Conservation (phyloP, 2,797 vertebrate species). For the Trachops cirrhosus region DNA sequence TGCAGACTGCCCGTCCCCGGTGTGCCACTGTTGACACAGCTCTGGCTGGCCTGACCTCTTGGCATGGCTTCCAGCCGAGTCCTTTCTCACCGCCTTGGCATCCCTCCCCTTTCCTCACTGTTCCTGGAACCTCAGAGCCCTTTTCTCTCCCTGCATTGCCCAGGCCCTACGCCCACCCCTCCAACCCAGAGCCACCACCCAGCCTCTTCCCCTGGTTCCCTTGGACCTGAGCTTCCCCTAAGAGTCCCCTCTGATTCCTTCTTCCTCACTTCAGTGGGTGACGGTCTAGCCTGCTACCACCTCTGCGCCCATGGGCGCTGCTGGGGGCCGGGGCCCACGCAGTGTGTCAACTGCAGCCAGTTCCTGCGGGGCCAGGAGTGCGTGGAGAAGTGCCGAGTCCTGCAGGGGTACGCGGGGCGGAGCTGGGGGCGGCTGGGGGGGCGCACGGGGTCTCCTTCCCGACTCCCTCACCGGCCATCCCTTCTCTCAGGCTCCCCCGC, state of each 20-base stretch:
- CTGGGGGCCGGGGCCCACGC: constrained; percentile 93
- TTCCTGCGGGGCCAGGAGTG: constrained; percentile 92
- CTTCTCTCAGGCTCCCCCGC: constrained; percentile 83
- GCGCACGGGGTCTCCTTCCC: neutral
- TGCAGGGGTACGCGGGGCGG: constrained; percentile 86
- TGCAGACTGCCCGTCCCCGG: neutral
- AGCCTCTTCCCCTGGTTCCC: neutral
- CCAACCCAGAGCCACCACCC: neutral
- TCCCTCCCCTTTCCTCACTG: neutral
- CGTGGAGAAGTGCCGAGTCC: constrained; percentile 90
- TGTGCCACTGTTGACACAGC: neutral
- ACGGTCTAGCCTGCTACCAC: constrained; percentile 86
- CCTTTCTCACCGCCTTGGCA: neutral
- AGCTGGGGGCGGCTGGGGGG: neutral
- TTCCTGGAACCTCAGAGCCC: neutral
- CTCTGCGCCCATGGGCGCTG: constrained; percentile 89
- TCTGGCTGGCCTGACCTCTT: neutral
- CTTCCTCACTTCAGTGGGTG: constrained; percentile 79
- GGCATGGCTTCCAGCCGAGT: neutral
- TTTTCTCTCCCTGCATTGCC: neutral
- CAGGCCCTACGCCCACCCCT: neutral
- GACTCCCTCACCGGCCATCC: neutral
- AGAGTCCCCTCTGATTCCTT: neutral
- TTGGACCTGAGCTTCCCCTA: neutral
- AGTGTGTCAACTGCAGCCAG: constrained; percentile 89